phyloP scores from a whole-genome alignment of 2,888 invertebrate genomes.

The Microplitis manilae region DNA sequence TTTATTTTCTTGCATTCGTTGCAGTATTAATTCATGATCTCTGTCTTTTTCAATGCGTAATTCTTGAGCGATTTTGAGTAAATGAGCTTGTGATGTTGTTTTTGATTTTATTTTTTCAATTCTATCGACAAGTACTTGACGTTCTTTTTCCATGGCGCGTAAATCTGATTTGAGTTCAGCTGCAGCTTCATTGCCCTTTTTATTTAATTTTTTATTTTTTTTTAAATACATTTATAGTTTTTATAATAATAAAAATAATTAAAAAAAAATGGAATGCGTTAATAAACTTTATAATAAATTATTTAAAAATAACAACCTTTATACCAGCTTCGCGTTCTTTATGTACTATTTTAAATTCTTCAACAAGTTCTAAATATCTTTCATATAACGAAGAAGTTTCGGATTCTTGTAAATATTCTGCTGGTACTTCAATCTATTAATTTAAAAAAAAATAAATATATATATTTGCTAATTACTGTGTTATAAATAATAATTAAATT shows the following conservation, averaged over 20 bases:
- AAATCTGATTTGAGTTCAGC: conserved; percentile 88
- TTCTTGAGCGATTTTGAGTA: conserved; percentile 68
- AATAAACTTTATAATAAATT: too few species aligned
- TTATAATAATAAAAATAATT: too few species aligned
- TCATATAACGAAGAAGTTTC: conserved; percentile 81
- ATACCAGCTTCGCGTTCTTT: conserved; percentile 77
- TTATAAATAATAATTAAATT: neutral
- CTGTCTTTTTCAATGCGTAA: conserved; percentile 76
- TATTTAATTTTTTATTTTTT: conserved; percentile 43
- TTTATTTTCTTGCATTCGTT: conserved; percentile 75
- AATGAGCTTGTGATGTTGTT: conserved; percentile 57
- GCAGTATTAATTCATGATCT: conserved; percentile 74
- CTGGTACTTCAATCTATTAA: conserved; percentile 79
- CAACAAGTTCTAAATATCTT: conserved; percentile 82
- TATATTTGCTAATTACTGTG: neutral
- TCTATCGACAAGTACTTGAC: conserved; percentile 67
- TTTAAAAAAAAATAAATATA: neutral
- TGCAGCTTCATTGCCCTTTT: conserved; percentile 77
- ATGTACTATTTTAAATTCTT: conserved; percentile 86
- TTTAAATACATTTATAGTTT: too few species aligned
- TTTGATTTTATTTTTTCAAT: conserved; percentile 63
- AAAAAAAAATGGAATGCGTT: too few species aligned
- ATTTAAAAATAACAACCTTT: conserved; percentile 53
- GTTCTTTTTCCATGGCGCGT: conserved; percentile 87
- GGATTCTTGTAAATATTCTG: conserved; percentile 82